phyloP scores from a whole-genome alignment of 2,888 invertebrate species.

The Caenorhabditis sp. region DNA sequence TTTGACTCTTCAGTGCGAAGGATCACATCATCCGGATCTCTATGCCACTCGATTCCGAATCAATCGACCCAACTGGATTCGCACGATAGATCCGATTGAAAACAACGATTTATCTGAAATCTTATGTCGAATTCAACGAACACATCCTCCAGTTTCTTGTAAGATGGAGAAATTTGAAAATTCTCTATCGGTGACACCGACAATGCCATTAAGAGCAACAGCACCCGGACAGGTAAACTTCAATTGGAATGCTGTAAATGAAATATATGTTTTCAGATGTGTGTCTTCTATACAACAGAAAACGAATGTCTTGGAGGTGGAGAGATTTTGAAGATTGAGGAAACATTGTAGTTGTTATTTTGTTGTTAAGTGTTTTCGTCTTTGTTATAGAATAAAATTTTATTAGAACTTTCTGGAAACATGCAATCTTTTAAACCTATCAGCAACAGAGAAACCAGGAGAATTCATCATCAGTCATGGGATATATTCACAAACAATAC shows the following conservation, averaged over 20 bases:
- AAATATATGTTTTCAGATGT: slow-evolving; percentile 92
- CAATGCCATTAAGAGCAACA: slow-evolving; percentile 76
- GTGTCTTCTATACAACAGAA: slow-evolving; percentile 78
- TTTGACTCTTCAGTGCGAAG: slow-evolving; percentile 75
- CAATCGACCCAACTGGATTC: slow-evolving; percentile 74
- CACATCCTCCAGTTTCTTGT: slow-evolving; percentile 75
- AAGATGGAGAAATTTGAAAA: slow-evolving; percentile 13
- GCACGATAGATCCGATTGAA: slow-evolving; percentile 10
- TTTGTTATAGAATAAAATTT: neutral
- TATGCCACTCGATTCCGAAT: slow-evolving; percentile 75
- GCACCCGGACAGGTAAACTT: slow-evolving; percentile 76
- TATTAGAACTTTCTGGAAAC: slow-evolving; percentile 21
- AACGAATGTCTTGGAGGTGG: slow-evolving; percentile 80
- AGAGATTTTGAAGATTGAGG: slow-evolving; percentile 68
- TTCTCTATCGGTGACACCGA: slow-evolving; percentile 63
- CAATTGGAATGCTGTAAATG: neutral
- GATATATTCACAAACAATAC: slow-evolving; percentile 27
- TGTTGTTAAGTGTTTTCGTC: neutral
- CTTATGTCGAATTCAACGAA: slow-evolving; percentile 75
- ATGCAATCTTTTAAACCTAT: slow-evolving; percentile 6
- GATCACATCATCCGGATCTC: slow-evolving; percentile 74
- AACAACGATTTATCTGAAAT: slow-evolving; percentile 13
- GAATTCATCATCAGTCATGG: slow-evolving; percentile 56
- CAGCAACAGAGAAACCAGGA: slow-evolving; percentile 7
- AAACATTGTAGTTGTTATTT: slow-evolving; percentile 40